phyloP scores from a whole-genome alignment of 1,140 invertebrate genomes.

The Lordiphosa collinella region DNA sequence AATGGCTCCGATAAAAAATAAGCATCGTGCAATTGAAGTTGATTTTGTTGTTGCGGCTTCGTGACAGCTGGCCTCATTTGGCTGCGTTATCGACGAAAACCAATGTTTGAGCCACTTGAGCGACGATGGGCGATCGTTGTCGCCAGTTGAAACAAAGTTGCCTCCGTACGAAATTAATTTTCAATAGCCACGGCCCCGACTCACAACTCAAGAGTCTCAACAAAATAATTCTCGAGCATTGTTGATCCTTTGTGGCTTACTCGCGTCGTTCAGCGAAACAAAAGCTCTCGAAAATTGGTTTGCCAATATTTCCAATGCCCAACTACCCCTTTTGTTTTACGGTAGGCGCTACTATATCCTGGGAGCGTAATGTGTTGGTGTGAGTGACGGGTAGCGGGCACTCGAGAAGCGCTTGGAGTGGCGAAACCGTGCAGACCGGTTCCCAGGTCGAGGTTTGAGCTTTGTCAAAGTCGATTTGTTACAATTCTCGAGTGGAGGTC shows the following conservation, averaged over 20 bases:
- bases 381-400: constrained; percentile 47
- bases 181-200: constrained; percentile 16
- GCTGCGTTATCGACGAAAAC: background rate
- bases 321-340: constrained; percentile 68
- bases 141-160: constrained; percentile 49
- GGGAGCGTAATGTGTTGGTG: constrained; percentile 57
- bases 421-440: constrained; percentile 18
- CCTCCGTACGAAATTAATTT: constrained; percentile 59
- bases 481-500: constrained; percentile 65
- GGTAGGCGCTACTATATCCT: constrained; percentile 51
- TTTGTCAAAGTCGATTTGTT: constrained; percentile 79
- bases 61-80: constrained; percentile 51
- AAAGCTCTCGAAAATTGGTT: constrained; percentile 75
- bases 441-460: constrained; percentile 34
- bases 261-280: constrained; percentile 70
- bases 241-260: constrained; percentile 77
- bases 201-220: constrained; percentile 59
- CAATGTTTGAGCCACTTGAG: constrained; percentile 8
- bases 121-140: constrained; percentile 1
- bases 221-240: constrained; percentile 74
- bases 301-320: constrained; percentile 52
- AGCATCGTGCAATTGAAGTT: constrained; percentile 63
- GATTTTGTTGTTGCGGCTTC: constrained; percentile 57
- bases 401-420: constrained; percentile 32
- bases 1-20: constrained; percentile 69